Evolutionary conservation across 1,140 invertebrate genomes (phyloP).

Genomic region (Tetraneura akinire): DNA sequence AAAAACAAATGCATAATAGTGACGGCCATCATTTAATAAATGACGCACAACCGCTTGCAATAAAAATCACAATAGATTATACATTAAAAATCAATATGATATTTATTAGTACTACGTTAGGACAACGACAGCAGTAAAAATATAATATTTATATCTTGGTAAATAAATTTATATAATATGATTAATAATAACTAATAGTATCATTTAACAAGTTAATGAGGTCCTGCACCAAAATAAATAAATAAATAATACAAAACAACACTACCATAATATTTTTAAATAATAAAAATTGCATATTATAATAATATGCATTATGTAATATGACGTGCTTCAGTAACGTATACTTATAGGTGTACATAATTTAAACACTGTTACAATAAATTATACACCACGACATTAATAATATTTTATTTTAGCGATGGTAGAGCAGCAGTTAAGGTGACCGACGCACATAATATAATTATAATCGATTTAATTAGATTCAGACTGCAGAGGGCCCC

Average conservation of each 20-base stretch:
- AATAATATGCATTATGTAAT: no score
- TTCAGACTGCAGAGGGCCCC: not conserved
- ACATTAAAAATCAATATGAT: not conserved
- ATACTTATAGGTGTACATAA: no score
- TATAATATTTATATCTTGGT: no score
- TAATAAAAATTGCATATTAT: no score
- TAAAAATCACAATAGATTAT: not conserved
- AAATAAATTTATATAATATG: no score
- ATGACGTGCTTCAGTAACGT: no score
- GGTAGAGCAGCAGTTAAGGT: not conserved
- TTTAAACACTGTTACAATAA: not conserved
- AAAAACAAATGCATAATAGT: not conserved
- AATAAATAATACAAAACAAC: no score
- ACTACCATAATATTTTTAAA: no score
- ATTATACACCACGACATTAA: not conserved
- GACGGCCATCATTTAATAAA: not conserved
- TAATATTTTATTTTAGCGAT: no score
- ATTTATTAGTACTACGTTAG: no score
- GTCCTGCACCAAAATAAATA: no score
- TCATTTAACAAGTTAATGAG: not conserved
- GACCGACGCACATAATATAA: not conserved
- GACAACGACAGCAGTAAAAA: not conserved
- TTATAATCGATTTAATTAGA: slow-evolving; percentile 12
- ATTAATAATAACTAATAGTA: not conserved
- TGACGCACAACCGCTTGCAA: not conserved